phyloP scores from a whole-genome alignment of 1,140 invertebrate genomes.

The Heliconius eleuchia region DNA sequence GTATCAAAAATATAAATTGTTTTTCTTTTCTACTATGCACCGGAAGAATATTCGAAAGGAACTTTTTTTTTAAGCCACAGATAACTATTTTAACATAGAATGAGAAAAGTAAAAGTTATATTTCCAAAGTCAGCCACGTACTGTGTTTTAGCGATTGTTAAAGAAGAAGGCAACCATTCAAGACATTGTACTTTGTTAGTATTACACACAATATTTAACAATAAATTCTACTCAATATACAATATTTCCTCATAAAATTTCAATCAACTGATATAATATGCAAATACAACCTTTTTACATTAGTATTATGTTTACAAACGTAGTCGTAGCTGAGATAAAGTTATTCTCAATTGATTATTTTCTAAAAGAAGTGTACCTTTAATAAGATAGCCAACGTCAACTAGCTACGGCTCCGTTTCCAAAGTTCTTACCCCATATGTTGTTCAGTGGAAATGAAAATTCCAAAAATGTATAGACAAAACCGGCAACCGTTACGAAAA shows the following conservation, averaged over 20 bases:
- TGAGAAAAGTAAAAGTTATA: conserved; percentile 2
- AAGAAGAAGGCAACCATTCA: conserved; percentile 48
- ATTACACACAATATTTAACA: conserved; percentile 49
- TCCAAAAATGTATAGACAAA: conserved; percentile 21
- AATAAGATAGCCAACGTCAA: background rate
- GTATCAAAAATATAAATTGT: conserved; percentile 22
- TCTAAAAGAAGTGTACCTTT: background rate
- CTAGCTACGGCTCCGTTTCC: conserved; percentile 2
- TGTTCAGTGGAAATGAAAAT: conserved; percentile 9
- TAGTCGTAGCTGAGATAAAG: conserved; percentile 1
- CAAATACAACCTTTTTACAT: conserved; percentile 22
- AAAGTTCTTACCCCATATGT: background rate
- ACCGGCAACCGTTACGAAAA: conserved; percentile 17
- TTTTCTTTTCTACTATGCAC: conserved; percentile 2
- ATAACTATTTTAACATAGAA: conserved; percentile 12
- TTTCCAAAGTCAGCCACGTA: background rate
- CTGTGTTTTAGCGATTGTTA: background rate
- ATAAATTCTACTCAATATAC: conserved; percentile 46
- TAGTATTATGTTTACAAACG: conserved; percentile 11
- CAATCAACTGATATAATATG: conserved; percentile 15
- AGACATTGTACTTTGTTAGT: conserved; percentile 52
- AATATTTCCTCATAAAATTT: conserved; percentile 32
- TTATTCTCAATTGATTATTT: background rate
- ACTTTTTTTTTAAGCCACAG: conserved; percentile 9
- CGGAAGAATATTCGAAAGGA: background rate